These are phyloP conservation scores for Equus quagga DNA, from an alignment of 2,113 vertebrate genomes.

Conservation along the genomic window DNA sequence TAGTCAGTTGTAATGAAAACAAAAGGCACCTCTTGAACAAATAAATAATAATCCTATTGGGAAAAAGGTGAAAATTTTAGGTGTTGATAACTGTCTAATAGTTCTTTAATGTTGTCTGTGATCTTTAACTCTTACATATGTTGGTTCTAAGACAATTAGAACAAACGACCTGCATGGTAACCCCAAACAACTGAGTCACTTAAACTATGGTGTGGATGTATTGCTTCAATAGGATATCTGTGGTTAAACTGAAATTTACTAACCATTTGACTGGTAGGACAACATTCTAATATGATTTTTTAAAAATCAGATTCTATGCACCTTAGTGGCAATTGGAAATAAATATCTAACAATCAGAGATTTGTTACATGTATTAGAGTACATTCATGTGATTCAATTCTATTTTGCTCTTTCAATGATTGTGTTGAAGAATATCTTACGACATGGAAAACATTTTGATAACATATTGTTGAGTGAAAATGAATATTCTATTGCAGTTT, in stretches of 20 bases:
- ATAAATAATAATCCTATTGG: background rate
- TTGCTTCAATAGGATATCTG: background rate
- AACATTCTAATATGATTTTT: background rate
- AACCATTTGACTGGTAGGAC: background rate
- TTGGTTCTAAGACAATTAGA: constrained; percentile 19
- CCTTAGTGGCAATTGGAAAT: background rate
- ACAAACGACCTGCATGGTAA: background rate
- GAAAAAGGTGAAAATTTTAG: background rate
- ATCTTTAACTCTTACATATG: background rate
- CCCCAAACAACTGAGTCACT: background rate
- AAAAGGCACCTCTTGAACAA: constrained; percentile 54
- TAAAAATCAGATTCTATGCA: background rate
- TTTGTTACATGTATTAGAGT: background rate
- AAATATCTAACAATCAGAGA: background rate
- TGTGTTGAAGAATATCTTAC: constrained; percentile 24
- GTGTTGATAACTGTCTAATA: constrained; percentile 24
- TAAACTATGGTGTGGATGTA: background rate
- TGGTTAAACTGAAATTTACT: constrained; percentile 28
- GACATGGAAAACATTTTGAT: background rate
- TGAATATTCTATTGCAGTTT: background rate
- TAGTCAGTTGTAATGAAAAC: constrained; percentile 55
- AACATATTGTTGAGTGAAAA: background rate
- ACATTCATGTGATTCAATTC: background rate
- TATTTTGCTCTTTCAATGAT: background rate
- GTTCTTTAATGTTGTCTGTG: constrained; percentile 10